Base-by-base conservation (phyloP, 2,888 invertebrate species). In the Epinotia ramella region DNA sequence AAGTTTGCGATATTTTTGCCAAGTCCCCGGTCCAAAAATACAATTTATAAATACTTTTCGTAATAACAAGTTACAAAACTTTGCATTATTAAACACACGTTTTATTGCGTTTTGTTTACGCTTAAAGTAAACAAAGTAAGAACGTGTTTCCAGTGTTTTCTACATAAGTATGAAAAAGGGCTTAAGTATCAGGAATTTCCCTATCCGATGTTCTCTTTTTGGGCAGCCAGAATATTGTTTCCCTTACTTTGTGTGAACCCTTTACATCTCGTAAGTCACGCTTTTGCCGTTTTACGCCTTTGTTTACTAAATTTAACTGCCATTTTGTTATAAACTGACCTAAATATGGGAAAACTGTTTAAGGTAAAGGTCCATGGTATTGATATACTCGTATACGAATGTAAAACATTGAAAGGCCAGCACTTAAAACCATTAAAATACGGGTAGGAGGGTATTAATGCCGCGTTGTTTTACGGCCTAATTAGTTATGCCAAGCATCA, bases 201-300 rank as follows among this genome's bases (percentile, higher is more conserved):
- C 12, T 53, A 66, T 28, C n/a, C 5, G 11, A 53, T 9, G 12
- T 16, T 59, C 24, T 24, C 24, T 28, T 69, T 46, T 60, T 44
- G 2, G 44, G 11, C 56, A 11, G 60, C 18, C n/a, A 20, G 13
- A 18, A 53, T 66, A 75, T 71, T 66, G 64, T 74, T 69, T 12
- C 49, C 12, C 24, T 75, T 65, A 75, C 75, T 75, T 71, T 75
- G 75, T 75, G 60, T 44, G 65, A 73, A 53, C 70, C 49, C 59
- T 77, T 79, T 76, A 77, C 77, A 72, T 77, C 53, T 77, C 73
- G 81, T 84, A 84, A 85, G 85, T 86, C 87, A 87, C 87, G 87
- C 83, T 79, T 83, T 53, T 75, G 73, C 75, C 69, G 68, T 78
- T 83, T 85, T 84, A 84, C 81, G 82, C 81, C 78, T 80, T 77